Conservation (phyloP, 1,140 invertebrate species). For the Triops longicaudatus region DNA sequence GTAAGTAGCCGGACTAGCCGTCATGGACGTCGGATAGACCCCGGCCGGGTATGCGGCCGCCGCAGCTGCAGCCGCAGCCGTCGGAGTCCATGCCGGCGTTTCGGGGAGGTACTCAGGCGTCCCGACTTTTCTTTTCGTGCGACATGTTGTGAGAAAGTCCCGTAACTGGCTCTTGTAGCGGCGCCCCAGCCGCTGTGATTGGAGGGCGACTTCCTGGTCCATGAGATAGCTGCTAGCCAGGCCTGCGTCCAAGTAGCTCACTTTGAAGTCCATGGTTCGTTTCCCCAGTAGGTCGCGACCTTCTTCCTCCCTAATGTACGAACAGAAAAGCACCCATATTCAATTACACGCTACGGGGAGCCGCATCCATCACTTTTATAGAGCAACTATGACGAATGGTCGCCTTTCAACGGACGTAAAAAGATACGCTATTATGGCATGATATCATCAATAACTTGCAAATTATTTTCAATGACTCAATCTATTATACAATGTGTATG, state of each 20-base stretch:
- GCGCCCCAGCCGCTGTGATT: constrained; percentile 55
- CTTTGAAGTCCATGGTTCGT: constrained; percentile 97
- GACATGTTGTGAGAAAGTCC: constrained; percentile 84
- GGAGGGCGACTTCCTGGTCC: constrained; percentile 57
- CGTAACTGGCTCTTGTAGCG: constrained; percentile 85
- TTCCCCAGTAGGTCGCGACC: constrained; percentile 90
- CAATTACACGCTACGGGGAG: constrained; percentile 5
- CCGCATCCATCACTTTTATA: constrained; percentile 3
- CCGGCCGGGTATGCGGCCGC: constrained; percentile 42
- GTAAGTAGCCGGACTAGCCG: constrained; percentile 62
- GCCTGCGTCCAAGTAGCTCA: constrained; percentile 89
- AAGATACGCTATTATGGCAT: not conserved
- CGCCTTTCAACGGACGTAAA: not conserved
- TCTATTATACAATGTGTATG: too few species aligned
- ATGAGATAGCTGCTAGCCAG: constrained; percentile 81
- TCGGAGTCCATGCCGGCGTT: constrained; percentile 50
- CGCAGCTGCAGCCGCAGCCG: constrained; percentile 49
- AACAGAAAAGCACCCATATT: constrained; percentile 16
- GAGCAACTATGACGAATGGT: not conserved
- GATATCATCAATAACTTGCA: not conserved
- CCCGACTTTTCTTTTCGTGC: constrained; percentile 75
- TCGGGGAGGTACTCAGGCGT: constrained; percentile 20
- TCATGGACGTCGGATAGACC: constrained; percentile 32
- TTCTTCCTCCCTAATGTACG: constrained; percentile 82
- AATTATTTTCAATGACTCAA: too few species aligned